phyloP scores from a whole-genome alignment of 2,797 vertebrate species.

The Sebastes alutus region DNA sequence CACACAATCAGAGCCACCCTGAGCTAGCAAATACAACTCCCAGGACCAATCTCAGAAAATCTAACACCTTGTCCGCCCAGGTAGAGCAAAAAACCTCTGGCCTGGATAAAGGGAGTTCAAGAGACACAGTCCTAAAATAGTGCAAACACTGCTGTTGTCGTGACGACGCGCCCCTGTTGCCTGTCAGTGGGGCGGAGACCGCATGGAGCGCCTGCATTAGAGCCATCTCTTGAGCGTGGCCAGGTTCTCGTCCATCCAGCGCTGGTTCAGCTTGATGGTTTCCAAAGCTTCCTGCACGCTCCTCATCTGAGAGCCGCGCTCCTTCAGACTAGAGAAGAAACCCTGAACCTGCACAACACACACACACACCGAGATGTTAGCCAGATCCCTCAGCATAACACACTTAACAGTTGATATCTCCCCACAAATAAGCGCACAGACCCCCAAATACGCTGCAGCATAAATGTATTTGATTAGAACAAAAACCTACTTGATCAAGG shows the following conservation, averaged over 20 bases:
- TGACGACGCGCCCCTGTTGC: slow-evolving; percentile 36
- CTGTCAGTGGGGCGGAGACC: not conserved
- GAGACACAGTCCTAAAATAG: slow-evolving; percentile 77
- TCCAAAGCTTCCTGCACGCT: slow-evolving; percentile 89
- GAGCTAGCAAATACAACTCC: slow-evolving; percentile 86
- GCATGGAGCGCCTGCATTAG: slow-evolving; percentile 48
- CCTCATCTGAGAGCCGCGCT: slow-evolving; percentile 86
- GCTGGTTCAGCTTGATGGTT: slow-evolving; percentile 90
- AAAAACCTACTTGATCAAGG: slow-evolving; percentile 85
- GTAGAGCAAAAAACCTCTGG: slow-evolving; percentile 39
- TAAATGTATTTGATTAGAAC: not conserved
- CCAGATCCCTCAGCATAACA: not conserved
- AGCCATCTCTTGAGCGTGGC: slow-evolving; percentile 76
- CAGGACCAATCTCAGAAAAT: slow-evolving; percentile 42
- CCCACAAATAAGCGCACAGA: not conserved
- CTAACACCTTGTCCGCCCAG: slow-evolving; percentile 34
- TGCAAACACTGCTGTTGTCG: slow-evolving; percentile 85
- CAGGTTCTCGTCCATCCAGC: slow-evolving; percentile 90
- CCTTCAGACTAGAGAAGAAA: slow-evolving; percentile 90
- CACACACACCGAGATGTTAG: not conserved
- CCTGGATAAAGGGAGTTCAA: slow-evolving; percentile 47
- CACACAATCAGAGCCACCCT: slow-evolving; percentile 85
- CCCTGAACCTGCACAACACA: slow-evolving; percentile 82
- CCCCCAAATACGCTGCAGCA: not conserved
- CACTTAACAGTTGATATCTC: not conserved